Evolutionary conservation across 1,140 invertebrate genomes (phyloP), one percentile per base, ranked within the genome.

Genomic region (Potamilus streckersoni): DNA sequence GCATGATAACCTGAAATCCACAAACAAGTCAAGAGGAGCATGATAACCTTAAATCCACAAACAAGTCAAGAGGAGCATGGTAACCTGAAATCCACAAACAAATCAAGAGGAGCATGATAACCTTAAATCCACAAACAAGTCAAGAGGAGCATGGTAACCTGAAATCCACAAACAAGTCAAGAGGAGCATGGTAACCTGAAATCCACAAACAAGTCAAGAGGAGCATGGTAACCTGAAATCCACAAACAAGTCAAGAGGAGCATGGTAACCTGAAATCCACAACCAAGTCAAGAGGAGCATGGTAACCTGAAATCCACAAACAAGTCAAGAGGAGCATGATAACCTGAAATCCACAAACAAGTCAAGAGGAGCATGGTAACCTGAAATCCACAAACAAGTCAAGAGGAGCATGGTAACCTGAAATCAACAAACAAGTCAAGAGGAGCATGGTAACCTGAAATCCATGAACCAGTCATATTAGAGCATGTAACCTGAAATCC

Each of bases 131-230:
- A 95, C 93, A 88, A 96, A 94, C n/a, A 96, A 90, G 82, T 97
- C 95, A 90, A 98, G 93, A 1, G 97, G 95, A 0, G 95, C 97
- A 88, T 97, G 94, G 90, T 98, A 99, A 80, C 93, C 94, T 93
- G 76, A 3, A 80, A 80, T 69, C 38, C 38, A 38, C 38, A 38
- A 38, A 38, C 38, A 38, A 38, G 38, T 38, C 38, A n/a, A n/a
- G n/a, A n/a, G n/a, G n/a, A n/a, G n/a, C n/a, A n/a, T n/a, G n/a
- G n/a, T n/a, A n/a, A n/a, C n/a, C n/a, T n/a, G n/a, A n/a, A n/a
- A n/a, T 96, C 94, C 88, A 95, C 93, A 88, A 96, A 94, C n/a
- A 96, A 90, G 82, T 97, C 95, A 90, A 98, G 93, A 1, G 97
- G 95, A 0, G 95, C 97, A 88, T 97, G 94, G 90, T 98, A 99